Conservation (phyloP, 2,888 invertebrate genomes). For the Dilophus febrilis region DNA sequence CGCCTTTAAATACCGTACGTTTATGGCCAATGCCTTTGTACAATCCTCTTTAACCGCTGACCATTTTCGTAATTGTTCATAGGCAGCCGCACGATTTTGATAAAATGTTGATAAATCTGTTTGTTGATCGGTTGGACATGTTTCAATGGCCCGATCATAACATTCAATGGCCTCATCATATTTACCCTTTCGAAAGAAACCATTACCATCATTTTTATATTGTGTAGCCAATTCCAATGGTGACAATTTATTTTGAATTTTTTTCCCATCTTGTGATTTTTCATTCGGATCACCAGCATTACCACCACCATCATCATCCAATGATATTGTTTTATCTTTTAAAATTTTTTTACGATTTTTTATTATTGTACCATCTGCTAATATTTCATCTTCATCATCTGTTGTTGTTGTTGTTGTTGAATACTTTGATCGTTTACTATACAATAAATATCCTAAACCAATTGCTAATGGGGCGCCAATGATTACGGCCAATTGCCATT, state of each 20-base stretch:
- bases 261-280: constrained; percentile 33
- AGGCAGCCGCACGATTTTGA: constrained; percentile 90
- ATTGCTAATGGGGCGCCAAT: constrained; percentile 70
- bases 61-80: constrained; percentile 79
- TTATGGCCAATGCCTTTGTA: constrained; percentile 63
- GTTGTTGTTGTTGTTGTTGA: constrained; percentile 13
- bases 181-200: constrained; percentile 66
- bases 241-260: constrained; percentile 13
- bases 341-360: constrained; percentile 12
- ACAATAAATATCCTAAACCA: constrained; percentile 65
- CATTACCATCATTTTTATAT: constrained; percentile 78
- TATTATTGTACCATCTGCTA: no score
- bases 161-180: constrained; percentile 78
- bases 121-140: constrained; percentile 56
- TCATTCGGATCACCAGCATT: no score
- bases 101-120: constrained; percentile 77
- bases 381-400: not conserved
- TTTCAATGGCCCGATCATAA: constrained; percentile 86
- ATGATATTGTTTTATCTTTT: constrained; percentile 37
- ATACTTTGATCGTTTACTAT: constrained; percentile 34
- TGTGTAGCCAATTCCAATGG: constrained; percentile 58
- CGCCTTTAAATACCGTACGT: constrained; percentile 78
- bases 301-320: constrained; percentile 23
- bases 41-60: constrained; percentile 75
- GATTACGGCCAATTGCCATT: constrained; percentile 75